A percentile compares a stretch with the other conserved stretches of the same genome.
Evolutionary conservation across 2,113 vertebrate genomes (phyloP).

Genomic region (Gambusia holbrooki): DNA sequence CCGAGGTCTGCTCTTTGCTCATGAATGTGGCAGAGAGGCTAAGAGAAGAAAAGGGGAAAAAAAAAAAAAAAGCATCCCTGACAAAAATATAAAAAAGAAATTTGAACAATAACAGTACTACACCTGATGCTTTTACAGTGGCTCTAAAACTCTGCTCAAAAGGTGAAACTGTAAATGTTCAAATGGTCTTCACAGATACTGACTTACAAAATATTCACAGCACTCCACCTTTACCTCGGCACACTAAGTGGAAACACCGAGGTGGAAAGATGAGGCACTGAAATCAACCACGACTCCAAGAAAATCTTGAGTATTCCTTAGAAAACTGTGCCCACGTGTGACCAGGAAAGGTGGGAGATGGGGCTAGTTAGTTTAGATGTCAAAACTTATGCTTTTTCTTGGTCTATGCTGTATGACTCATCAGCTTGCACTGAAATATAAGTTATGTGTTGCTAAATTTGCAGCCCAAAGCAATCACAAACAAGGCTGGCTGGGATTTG

Average conservation of each 20-base stretch:
- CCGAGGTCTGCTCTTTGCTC: too few relatives aligned
- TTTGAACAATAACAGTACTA: too few relatives aligned
- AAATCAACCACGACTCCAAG: neutral
- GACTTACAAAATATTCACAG: too few relatives aligned
- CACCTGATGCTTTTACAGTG: too few relatives aligned
- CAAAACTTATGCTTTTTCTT: neutral
- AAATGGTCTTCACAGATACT: too few relatives aligned
- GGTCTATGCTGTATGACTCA: neutral
- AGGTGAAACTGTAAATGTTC: too few relatives aligned
- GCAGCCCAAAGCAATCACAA: conserved; percentile 1
- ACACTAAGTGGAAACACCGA: neutral
- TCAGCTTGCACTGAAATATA: neutral
- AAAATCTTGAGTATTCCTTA: neutral
- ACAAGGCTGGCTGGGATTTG: conserved; percentile 14
- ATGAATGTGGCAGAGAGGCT: too few relatives aligned
- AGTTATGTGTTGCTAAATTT: conserved; percentile 8
- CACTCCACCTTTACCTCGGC: too few relatives aligned
- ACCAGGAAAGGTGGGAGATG: neutral
- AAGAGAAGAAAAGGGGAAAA: too few relatives aligned
- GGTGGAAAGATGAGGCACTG: neutral
- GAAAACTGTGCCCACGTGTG: neutral
- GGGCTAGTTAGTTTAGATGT: neutral
- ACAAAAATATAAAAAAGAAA: too few relatives aligned
- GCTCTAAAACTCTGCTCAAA: too few relatives aligned
- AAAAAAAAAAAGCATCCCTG: too few relatives aligned